phyloP scores from a whole-genome alignment of 2,797 vertebrate genomes.

The Pelochelys cantorii region DNA sequence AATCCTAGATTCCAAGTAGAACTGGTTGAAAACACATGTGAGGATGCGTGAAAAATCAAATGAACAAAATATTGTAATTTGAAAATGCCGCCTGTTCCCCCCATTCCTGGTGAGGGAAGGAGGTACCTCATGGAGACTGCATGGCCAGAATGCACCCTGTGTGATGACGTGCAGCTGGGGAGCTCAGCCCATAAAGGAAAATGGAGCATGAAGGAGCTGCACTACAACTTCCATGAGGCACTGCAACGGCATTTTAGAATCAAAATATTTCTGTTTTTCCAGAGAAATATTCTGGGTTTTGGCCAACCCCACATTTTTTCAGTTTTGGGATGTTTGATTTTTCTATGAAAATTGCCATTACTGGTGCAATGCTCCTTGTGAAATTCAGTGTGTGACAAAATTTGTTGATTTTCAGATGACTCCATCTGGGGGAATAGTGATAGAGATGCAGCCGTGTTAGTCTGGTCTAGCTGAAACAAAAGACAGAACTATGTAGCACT shows the following conservation, averaged over 20 bases:
- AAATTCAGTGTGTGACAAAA: not conserved
- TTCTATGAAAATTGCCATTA: not conserved
- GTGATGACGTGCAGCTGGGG: not conserved
- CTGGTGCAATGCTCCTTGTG: not conserved
- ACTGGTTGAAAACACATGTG: not conserved
- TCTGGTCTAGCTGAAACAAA: too few species aligned
- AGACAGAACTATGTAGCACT: too few species aligned
- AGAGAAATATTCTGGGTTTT: not conserved
- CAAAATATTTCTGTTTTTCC: not conserved
- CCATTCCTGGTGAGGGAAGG: not conserved
- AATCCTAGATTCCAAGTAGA: not conserved
- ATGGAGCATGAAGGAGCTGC: not conserved
- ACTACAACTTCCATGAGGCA: not conserved
- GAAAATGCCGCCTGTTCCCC: not conserved
- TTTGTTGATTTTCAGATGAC: not conserved
- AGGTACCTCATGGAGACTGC: not conserved
- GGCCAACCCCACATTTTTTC: not conserved
- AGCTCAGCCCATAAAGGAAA: not conserved
- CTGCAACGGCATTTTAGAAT: not conserved
- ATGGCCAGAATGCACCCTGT: not conserved
- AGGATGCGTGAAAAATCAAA: not conserved
- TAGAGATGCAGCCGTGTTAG: too few species aligned
- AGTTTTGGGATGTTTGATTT: not conserved
- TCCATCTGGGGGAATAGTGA: not conserved
- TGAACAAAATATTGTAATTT: not conserved